A percentile compares a stretch with the other conserved stretches of the same genome.
phyloP scores from a whole-genome alignment of 2,797 vertebrate species.

The Eospalax fontanierii region DNA sequence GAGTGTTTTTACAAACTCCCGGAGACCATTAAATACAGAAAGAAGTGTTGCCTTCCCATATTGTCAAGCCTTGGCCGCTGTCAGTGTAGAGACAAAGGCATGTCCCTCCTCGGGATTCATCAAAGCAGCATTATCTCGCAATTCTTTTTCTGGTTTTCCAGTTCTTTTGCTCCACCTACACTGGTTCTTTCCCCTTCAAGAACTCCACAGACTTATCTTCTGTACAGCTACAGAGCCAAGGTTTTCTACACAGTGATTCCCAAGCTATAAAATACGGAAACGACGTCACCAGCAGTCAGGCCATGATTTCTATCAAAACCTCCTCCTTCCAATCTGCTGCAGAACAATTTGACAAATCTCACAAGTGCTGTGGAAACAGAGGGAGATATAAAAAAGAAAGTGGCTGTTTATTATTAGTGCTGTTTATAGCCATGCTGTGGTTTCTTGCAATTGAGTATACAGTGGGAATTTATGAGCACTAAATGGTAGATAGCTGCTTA shows the following conservation, averaged over 20 bases:
- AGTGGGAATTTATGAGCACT: slow-evolving; percentile 35
- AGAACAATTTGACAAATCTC: slow-evolving; percentile 9
- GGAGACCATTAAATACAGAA: slow-evolving; percentile 1
- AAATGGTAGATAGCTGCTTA: slow-evolving; percentile 22
- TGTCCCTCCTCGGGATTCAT: neutral
- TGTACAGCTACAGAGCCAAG: slow-evolving; percentile 1
- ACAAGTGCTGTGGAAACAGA: slow-evolving; percentile 4
- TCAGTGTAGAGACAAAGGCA: neutral
- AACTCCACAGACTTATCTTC: neutral
- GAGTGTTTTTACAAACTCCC: slow-evolving; percentile 29
- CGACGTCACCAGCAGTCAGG: neutral
- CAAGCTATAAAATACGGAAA: slow-evolving; percentile 21
- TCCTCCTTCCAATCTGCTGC: slow-evolving; percentile 36
- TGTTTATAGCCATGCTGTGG: slow-evolving; percentile 40
- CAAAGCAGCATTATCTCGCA: neutral
- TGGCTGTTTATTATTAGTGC: slow-evolving; percentile 49
- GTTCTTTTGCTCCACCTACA: neutral
- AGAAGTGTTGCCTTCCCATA: neutral
- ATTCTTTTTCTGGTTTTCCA: neutral
- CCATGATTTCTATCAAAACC: slow-evolving; percentile 30
- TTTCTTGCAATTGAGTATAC: slow-evolving; percentile 23
- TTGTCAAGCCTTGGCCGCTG: neutral
- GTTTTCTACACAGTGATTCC: slow-evolving; percentile 51
- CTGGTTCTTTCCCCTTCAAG: neutral
- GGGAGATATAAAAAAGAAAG: neutral